Base-by-base conservation (phyloP, 2,888 invertebrate species). In the Tetragnatha montana region DNA sequence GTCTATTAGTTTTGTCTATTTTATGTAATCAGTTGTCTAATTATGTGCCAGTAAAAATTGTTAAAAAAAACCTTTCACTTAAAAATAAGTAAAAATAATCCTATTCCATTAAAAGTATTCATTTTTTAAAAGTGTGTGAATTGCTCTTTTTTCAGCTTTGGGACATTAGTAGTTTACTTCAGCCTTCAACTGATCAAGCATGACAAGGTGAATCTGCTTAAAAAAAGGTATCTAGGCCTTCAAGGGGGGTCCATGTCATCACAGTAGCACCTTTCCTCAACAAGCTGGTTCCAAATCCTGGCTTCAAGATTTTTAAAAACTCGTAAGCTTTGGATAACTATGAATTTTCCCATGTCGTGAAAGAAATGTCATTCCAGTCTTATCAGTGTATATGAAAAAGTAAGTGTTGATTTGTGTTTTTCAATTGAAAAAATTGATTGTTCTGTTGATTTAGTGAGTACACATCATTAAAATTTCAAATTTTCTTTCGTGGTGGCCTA, bases 161-260 rank as follows among this genome's bases (percentile, higher is more conserved):
- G 91, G 91, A 91, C 70, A 86, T 91, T 8, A 91, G 91, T 75
- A 90, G 90, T 82, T 50, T 91, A 71, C 71, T 91, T 35, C 88
- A 91, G 60, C 88, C 86, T 22, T 14, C 81, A 14, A 19, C 76
- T 7, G 78, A 85, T 17, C 87, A 88, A 60, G 88, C 86, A 74
- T 91, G 91, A 91, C 88, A 71, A 47, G 60, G 17, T 60, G 60
- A 60, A 60, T 60, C 60, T 60, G 60, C 60, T 60, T 60, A 60
- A 17, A 35, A 17, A 35, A 60, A 74, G 51, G 47, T 83, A 49
- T 47, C 17, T 71, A 79, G 68, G 84, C 88, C 84, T 79, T 84
- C 79, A 74, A 22, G 70, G 79, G 68, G 51, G 78, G 51, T 71
- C 47, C 50, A 85, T 70, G 75, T 75, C 80, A 79, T 49, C 83